Evolutionary conservation across 2,113 vertebrate species (phyloP).

Genomic region (Gavia stellata): DNA sequence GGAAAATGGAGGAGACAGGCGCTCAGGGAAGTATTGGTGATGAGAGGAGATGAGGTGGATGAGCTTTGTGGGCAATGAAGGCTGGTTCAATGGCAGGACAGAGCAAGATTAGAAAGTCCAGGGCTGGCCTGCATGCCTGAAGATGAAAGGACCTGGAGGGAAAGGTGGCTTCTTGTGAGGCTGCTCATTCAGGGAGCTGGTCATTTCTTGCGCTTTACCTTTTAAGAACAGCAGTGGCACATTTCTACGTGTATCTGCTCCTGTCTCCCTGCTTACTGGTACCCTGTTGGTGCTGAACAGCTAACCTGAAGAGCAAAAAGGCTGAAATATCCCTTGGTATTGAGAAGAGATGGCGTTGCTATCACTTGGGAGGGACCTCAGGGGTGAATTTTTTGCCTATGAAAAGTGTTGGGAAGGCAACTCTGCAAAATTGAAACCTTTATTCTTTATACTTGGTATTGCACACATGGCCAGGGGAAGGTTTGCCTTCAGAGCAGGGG

Average conservation of each 20-base stretch:
- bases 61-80: neutral
- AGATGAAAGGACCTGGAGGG: neutral
- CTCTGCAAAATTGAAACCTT: neutral
- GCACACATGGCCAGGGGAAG: neutral
- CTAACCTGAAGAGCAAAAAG: neutral
- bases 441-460: neutral
- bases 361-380: neutral
- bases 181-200: neutral
- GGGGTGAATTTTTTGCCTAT: neutral
- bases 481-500: neutral
- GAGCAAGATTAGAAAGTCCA: neutral
- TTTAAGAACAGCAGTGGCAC: neutral
- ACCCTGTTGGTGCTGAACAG: neutral
- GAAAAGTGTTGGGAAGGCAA: neutral
- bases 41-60: neutral
- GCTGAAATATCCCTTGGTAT: neutral
- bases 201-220: neutral
- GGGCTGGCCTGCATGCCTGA: neutral
- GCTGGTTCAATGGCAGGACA: neutral
- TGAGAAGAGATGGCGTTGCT: neutral
- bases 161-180: neutral
- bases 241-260: neutral
- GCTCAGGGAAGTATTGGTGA: neutral
- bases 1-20: neutral
- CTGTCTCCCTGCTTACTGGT: neutral